phyloP scores from a whole-genome alignment of 2,888 invertebrate species.

The Mesorhabditis spiculigera region DNA sequence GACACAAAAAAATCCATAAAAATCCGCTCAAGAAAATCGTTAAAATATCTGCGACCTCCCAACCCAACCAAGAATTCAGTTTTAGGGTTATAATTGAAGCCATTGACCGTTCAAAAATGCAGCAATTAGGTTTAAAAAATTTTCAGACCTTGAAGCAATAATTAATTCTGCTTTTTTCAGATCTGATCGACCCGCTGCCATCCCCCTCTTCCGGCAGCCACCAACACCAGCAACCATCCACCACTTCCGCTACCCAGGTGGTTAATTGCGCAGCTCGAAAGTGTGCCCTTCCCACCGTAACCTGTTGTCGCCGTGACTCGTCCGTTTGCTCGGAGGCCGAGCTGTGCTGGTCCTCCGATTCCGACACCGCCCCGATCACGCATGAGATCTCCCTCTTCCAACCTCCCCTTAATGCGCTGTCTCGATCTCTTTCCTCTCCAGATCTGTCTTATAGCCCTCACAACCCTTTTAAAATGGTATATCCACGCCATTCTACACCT shows the following conservation, averaged over 20 bases:
- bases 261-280: too few relatives aligned
- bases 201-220: not conserved
- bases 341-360: constrained; percentile 1
- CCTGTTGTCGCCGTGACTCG: too few relatives aligned
- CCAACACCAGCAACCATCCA: constrained; percentile 2
- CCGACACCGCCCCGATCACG: not conserved
- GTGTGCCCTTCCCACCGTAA: too few relatives aligned
- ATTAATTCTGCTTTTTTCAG: not conserved
- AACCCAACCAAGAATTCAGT: too few relatives aligned
- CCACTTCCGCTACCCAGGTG: not conserved
- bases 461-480: too few relatives aligned
- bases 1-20: too few relatives aligned
- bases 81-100: not conserved
- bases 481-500: not conserved
- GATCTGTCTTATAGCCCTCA: too few relatives aligned
- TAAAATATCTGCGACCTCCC: too few relatives aligned
- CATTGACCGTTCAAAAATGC: too few relatives aligned
- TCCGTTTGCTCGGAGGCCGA: not conserved
- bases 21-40: too few relatives aligned
- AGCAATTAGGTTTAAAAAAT: not conserved
- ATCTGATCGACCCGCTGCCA: not conserved
- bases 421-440: not conserved
- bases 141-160: too few relatives aligned
- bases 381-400: not conserved
- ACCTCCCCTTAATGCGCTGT: not conserved